Base-by-base conservation (phyloP, 2,888 invertebrate genomes). In the Trachelus iudaicus region DNA sequence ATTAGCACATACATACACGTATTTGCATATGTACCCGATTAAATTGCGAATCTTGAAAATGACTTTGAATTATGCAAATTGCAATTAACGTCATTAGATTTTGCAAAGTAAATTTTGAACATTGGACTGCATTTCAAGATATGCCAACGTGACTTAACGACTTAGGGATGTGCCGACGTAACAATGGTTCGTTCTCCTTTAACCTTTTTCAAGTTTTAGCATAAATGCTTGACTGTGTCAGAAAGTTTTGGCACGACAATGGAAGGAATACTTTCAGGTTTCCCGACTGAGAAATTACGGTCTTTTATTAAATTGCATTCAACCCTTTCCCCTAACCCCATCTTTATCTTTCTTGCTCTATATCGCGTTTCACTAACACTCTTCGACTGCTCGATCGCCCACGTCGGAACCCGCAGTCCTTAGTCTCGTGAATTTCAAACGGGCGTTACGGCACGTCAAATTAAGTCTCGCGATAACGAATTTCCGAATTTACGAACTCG, bases 131-230 rank as follows among this genome's bases (percentile, higher is more conserved):
- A 56, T 56, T 9, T 9, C 23, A 56, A 23, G 56, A 56, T 56
- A 9, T 56, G 2, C 56, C 56, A 56, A 56, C 23, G 56, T 23
- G 56, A 56, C 56, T 56, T 23, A 23, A 23, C 23, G 15, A 23
- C 56, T 56, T 9, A 2, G 56, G 23, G 2, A 75, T 37, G 71
- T 78, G 73, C 71, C 73, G 80, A 81, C 77, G 77, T 80, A 78
- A 84, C 82, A 78, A 85, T 85, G 85, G 84, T 85, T 85, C 82
- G 84, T 85, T 83, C 80, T 76, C 69, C 75, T 35, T 79, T 78
- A 76, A 73, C 77, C 77, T 81, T 80, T 69, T 78, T 73, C 40
- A 73, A 81, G 78, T 83, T 83, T 79, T 76, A 77, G 74, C 80
- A 76, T 40, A 81, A 80, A 83, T 82, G 76, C 75, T 69, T 69